phyloP scores from a whole-genome alignment of 2,113 vertebrate species.

The Rattus rattus region DNA sequence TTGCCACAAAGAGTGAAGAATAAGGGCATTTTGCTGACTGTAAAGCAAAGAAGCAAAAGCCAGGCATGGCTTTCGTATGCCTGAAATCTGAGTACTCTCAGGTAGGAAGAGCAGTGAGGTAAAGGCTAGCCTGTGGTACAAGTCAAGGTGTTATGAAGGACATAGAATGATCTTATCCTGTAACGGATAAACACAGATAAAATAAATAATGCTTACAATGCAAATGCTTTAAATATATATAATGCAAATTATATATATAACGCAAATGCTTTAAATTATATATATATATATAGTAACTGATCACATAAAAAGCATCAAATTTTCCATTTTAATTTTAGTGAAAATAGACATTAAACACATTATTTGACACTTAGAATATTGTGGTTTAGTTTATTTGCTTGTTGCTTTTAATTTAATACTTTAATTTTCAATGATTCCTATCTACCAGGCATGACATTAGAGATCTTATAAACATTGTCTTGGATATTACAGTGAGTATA shows the following conservation, averaged over 20 bases:
- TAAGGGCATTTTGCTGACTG: neutral
- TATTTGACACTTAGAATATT: neutral
- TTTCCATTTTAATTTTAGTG: neutral
- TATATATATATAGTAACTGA: neutral
- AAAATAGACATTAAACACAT: neutral
- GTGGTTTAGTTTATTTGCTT: neutral
- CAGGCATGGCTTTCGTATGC: no score
- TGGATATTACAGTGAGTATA: constrained; percentile 33
- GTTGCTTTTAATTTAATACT: neutral
- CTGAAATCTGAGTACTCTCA: neutral
- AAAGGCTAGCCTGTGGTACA: neutral
- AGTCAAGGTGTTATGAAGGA: neutral
- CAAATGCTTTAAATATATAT: neutral
- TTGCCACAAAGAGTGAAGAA: neutral
- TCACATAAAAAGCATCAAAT: neutral
- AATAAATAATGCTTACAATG: neutral
- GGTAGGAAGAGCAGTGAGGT: neutral
- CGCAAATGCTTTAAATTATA: neutral
- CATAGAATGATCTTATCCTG: neutral
- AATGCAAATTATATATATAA: neutral
- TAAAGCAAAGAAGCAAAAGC: neutral
- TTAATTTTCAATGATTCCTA: neutral
- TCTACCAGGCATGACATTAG: neutral
- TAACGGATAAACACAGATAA: neutral
- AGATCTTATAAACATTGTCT: neutral